These are phyloP conservation scores for Phaethon lepturus DNA, from an alignment of 2,113 vertebrate genomes.

Conservation along the genomic window DNA sequence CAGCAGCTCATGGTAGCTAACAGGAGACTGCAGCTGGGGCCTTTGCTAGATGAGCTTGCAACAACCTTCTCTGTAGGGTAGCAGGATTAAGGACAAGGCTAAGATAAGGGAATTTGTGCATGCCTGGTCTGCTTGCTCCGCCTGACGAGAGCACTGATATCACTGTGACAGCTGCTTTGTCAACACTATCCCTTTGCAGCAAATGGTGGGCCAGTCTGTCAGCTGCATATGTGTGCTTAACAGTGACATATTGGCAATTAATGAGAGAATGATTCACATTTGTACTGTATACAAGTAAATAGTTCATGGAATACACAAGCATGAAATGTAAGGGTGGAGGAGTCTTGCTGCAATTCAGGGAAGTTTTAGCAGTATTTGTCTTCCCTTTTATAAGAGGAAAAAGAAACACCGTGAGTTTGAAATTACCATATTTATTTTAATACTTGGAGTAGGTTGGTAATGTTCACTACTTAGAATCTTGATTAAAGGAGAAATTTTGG, in stretches of 20 bases:
- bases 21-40: conserved; percentile 67
- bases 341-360: neutral
- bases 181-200: conserved; percentile 13
- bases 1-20: conserved; percentile 60
- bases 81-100: conserved; percentile 67
- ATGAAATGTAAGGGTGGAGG: neutral
- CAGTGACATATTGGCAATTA: conserved; percentile 70
- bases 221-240: conserved; percentile 34
- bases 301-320: conserved; percentile 56
- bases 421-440: neutral
- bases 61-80: conserved; percentile 52
- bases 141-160: conserved; percentile 62
- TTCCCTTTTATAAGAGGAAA: neutral
- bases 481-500: neutral
- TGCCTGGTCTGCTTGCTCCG: conserved; percentile 41
- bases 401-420: neutral
- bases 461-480: neutral
- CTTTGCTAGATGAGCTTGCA: conserved; percentile 5
- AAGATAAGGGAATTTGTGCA: conserved; percentile 72
- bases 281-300: conserved; percentile 8
- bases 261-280: conserved; percentile 55
- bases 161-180: conserved; percentile 65
- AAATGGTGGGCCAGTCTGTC: conserved; percentile 60
- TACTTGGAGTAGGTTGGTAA: neutral
- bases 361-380: neutral